Evolutionary conservation across 2,888 invertebrate genomes (phyloP).

Genomic region (Ametastegia equiseti): DNA sequence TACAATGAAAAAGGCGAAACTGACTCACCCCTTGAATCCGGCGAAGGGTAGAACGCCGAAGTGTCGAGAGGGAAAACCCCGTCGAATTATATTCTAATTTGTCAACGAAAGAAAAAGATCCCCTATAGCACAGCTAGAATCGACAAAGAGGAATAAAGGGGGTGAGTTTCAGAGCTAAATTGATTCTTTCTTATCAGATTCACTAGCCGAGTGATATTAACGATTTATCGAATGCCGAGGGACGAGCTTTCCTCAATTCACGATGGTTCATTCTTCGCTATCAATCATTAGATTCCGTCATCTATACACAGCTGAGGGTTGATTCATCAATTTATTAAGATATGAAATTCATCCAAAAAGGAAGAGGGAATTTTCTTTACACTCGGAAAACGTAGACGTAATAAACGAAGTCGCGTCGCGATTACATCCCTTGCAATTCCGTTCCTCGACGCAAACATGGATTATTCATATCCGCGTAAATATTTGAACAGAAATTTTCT

Average conservation of each 20-base stretch:
- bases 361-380: not conserved
- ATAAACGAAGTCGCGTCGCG: not conserved
- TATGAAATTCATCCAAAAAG: not conserved
- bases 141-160: not conserved
- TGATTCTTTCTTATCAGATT: conserved; percentile 42
- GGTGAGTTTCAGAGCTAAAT: conserved; percentile 12
- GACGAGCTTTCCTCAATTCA: not conserved
- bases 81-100: conserved; percentile 45
- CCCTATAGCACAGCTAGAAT: not conserved
- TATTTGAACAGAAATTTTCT: conserved; percentile 2
- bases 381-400: not conserved
- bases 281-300: not conserved
- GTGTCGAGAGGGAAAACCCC: conserved; percentile 21
- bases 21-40: not conserved
- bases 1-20: conserved; percentile 30
- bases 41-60: not conserved
- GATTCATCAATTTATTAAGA: not conserved
- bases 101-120: conserved; percentile 40
- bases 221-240: conserved; percentile 2
- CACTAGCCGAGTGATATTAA: conserved; percentile 33
- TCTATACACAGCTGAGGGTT: not conserved
- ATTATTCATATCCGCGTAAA: not conserved
- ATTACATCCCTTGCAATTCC: not conserved
- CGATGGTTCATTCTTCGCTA: not conserved
- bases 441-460: not conserved